phyloP scores from a whole-genome alignment of 2,113 vertebrate species.

The Dascyllus trimaculatus region DNA sequence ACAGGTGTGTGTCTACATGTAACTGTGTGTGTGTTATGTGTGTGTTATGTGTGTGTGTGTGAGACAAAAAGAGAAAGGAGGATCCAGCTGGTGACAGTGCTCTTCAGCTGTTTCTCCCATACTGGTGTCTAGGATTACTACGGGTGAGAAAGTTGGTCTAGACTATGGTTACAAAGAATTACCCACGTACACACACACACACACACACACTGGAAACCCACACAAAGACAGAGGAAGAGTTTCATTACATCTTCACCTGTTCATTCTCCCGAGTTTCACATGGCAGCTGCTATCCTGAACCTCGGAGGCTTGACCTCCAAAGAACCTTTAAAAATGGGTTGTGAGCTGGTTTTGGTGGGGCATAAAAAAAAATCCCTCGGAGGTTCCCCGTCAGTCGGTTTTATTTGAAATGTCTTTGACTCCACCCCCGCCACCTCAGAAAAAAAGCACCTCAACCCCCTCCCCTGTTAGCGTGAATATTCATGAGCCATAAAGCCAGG shows the following conservation, averaged over 20 bases:
- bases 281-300: slow-evolving; percentile 72
- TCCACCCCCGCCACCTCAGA: slow-evolving; percentile 33
- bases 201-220: slow-evolving; percentile 20
- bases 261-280: slow-evolving; percentile 71
- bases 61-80: slow-evolving; percentile 42
- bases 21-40: slow-evolving; percentile 14
- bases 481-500: slow-evolving; percentile 75
- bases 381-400: slow-evolving; percentile 36
- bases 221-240: slow-evolving; percentile 34
- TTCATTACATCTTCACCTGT: slow-evolving; percentile 80
- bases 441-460: slow-evolving; percentile 37
- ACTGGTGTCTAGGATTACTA: slow-evolving; percentile 53
- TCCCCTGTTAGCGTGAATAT: slow-evolving; percentile 62
- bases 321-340: slow-evolving; percentile 51
- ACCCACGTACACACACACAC: slow-evolving; percentile 36
- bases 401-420: slow-evolving; percentile 46
- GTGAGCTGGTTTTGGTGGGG: background rate
- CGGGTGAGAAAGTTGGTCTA: slow-evolving; percentile 59
- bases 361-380: slow-evolving; percentile 19
- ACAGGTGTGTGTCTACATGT: slow-evolving; percentile 39
- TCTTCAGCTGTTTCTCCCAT: slow-evolving; percentile 67
- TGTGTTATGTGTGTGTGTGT: slow-evolving; percentile 15
- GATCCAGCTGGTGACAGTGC: slow-evolving; percentile 44
- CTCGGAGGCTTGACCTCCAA: slow-evolving; percentile 61
- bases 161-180: slow-evolving; percentile 25